These are phyloP conservation scores for Syrmaticus mikado DNA, from an alignment of 2,113 vertebrate genomes.

Conservation along the genomic window DNA sequence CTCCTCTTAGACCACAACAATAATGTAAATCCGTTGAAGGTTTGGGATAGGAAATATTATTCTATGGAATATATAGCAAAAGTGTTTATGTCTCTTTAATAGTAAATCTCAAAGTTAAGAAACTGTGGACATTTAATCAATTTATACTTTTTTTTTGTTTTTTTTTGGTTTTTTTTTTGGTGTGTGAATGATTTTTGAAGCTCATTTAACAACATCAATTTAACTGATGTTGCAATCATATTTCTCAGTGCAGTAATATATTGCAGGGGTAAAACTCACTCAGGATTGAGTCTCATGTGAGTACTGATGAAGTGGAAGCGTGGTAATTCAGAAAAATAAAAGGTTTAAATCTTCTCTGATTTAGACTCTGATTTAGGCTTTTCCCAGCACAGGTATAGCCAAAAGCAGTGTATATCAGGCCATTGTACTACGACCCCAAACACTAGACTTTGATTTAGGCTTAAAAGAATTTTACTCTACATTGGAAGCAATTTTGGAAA, in stretches of 20 bases:
- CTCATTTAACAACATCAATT: not conserved
- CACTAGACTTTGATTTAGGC: too few species aligned
- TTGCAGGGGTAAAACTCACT: not conserved
- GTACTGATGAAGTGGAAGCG: not conserved
- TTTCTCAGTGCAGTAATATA: not conserved
- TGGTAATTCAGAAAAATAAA: not conserved
- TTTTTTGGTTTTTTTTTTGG: not conserved
- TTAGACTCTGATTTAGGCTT: not conserved
- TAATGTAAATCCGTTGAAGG: not conserved
- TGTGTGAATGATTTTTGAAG: not conserved
- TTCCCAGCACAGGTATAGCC: too few species aligned
- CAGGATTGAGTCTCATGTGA: not conserved
- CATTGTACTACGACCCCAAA: too few species aligned
- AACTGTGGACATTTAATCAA: not conserved
- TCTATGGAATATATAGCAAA: not conserved
- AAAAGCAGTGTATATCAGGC: too few species aligned
- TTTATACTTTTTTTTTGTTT: not conserved
- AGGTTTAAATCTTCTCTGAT: not conserved
- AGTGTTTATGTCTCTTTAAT: not conserved
- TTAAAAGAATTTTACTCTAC: not conserved
- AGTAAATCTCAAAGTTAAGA: not conserved
- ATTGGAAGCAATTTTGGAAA: not conserved
- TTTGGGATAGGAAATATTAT: not conserved
- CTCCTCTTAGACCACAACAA: not conserved
- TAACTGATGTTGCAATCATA: not conserved